Evolutionary conservation across 92 coral and sea anemone species (phyloP).

Genomic region (Siderastrea radians): DNA sequence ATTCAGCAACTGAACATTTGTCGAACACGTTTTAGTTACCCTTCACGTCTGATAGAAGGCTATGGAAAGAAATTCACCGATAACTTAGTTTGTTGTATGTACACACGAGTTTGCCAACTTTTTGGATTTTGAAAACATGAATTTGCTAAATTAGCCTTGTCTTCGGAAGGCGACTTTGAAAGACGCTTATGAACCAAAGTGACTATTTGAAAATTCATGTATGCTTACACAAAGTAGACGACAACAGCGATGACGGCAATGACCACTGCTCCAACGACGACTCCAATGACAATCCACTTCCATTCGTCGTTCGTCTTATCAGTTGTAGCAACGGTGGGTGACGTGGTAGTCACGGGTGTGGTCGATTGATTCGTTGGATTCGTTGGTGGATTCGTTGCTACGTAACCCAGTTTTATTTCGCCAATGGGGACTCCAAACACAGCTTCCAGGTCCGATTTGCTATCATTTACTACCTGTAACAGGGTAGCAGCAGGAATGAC

Average conservation of each 20-base stretch:
- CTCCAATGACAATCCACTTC: conserved; percentile 59
- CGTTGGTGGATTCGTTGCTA: neutral
- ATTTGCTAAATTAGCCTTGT: too few species aligned
- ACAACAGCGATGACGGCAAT: conserved; percentile 12
- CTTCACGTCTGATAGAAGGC: too few species aligned
- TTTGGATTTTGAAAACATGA: too few species aligned
- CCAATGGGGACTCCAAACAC: conserved; percentile 2
- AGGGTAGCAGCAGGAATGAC: conserved; percentile 29
- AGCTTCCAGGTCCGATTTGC: conserved; percentile 18
- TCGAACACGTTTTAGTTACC: too few species aligned
- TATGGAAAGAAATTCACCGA: too few species aligned
- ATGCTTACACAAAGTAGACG: conserved; percentile 21
- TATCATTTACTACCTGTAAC: neutral
- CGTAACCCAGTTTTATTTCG: neutral
- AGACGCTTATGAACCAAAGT: neutral
- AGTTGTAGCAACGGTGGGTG: neutral
- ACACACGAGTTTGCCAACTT: too few species aligned
- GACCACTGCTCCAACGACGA: conserved; percentile 31
- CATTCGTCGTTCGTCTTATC: conserved; percentile 24
- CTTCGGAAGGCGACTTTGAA: neutral
- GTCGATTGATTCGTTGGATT: neutral
- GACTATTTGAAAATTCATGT: neutral
- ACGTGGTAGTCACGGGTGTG: neutral
- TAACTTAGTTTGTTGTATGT: too few species aligned
- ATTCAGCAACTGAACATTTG: too few species aligned